Percentiles rank a stretch among this genome's conserved stretches.
These are phyloP conservation scores for Limnephilus lunatus DNA, from an alignment of 2,888 invertebrate genomes.

Conservation along the genomic window DNA sequence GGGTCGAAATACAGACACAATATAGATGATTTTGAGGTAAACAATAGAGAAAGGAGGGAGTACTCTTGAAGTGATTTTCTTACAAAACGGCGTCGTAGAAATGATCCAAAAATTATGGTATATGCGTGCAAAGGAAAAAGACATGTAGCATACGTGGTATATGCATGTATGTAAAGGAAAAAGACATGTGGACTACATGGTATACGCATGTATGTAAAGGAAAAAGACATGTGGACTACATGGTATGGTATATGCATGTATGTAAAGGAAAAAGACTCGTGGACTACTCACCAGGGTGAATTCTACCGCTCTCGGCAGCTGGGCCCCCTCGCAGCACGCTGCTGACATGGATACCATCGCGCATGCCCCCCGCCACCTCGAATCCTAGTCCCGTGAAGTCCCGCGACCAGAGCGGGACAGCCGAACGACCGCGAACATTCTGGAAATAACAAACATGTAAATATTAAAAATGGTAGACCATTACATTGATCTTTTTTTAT, in stretches of 20 bases:
- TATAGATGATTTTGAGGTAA: too few relatives aligned
- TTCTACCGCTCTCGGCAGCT: slow-evolving; percentile 89
- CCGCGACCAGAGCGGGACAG: slow-evolving; percentile 87
- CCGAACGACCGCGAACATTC: slow-evolving; percentile 70
- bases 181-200: neutral
- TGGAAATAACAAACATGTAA: slow-evolving; percentile 44
- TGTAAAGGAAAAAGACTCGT: neutral
- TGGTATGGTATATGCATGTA: too few relatives aligned
- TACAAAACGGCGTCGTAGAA: too few relatives aligned
- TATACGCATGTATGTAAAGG: too few relatives aligned
- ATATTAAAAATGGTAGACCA: neutral
- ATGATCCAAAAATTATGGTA: too few relatives aligned
- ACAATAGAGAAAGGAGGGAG: too few relatives aligned
- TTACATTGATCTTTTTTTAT: neutral
- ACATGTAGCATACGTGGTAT: neutral
- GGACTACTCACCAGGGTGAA: slow-evolving; percentile 83
- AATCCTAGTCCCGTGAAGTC: slow-evolving; percentile 94
- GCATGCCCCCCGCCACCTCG: slow-evolving; percentile 92
- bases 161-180: neutral
- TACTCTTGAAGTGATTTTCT: too few relatives aligned
- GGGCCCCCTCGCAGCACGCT: slow-evolving; percentile 92
- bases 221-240: neutral
- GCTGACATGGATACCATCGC: slow-evolving; percentile 92
- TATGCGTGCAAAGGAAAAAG: neutral
- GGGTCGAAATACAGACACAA: too few relatives aligned